phyloP scores from a whole-genome alignment of 2,888 invertebrate genomes.

The Ochlodes sylvanus region DNA sequence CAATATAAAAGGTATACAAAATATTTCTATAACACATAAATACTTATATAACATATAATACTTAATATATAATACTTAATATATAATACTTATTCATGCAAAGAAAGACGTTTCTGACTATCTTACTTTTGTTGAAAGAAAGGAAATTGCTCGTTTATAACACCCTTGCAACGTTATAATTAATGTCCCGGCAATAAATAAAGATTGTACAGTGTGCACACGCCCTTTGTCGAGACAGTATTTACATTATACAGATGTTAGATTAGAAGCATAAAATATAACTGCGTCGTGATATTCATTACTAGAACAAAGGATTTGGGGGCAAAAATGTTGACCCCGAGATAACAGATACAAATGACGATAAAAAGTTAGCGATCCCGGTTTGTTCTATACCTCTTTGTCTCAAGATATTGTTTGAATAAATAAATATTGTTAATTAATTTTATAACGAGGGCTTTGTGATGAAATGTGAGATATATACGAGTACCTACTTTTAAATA shows the following conservation, averaged over 20 bases:
- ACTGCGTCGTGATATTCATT: constrained; percentile 7
- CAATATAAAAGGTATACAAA: too few relatives aligned
- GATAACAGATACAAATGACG: constrained; percentile 20
- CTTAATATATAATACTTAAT: too few relatives aligned
- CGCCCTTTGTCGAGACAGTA: background rate
- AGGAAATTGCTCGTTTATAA: background rate
- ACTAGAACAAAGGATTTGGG: constrained; percentile 10
- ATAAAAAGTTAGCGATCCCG: constrained; percentile 4
- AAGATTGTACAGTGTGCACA: background rate
- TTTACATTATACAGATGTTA: constrained; percentile 8
- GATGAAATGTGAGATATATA: background rate
- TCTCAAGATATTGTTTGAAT: background rate
- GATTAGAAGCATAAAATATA: constrained; percentile 11
- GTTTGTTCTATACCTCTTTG: constrained; percentile 2
- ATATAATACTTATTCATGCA: too few relatives aligned
- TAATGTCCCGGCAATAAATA: background rate
- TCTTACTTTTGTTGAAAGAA: too few relatives aligned
- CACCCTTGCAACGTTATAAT: constrained; percentile 3
- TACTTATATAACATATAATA: too few relatives aligned
- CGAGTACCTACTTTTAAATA: too few relatives aligned
- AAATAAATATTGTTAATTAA: constrained; percentile 7
- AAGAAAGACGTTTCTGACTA: too few relatives aligned
- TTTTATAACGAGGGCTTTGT: background rate
- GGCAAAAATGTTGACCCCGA: constrained; percentile 16
- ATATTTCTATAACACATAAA: too few relatives aligned